phyloP scores from a whole-genome alignment of 2,888 invertebrate species.

The Pocota personata region DNA sequence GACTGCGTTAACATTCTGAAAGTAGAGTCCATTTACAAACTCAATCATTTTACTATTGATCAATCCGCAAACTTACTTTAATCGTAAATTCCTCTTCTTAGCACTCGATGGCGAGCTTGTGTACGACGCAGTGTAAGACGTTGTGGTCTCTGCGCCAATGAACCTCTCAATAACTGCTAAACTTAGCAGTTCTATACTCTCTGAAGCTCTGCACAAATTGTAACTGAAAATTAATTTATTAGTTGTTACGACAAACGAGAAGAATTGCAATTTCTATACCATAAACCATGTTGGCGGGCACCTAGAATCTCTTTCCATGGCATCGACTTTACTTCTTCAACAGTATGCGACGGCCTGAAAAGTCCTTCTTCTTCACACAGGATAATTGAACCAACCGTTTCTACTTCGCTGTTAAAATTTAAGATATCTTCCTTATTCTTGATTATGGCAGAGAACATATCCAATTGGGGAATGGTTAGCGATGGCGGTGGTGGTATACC shows the following conservation, averaged over 20 bases:
- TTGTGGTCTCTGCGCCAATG: conserved; percentile 90
- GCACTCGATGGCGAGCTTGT: conserved; percentile 85
- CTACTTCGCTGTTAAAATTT: conserved; percentile 75
- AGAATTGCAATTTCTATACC: conserved; percentile 84
- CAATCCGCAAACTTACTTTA: conserved; percentile 83
- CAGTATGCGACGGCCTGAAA: conserved; percentile 79
- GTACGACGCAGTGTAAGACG: conserved; percentile 84
- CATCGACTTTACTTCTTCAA: conserved; percentile 78
- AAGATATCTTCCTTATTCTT: conserved; percentile 84
- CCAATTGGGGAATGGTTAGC: conserved; percentile 87
- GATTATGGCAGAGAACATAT: conserved; percentile 86
- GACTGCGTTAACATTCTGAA: conserved; percentile 84
- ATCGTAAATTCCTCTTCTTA: conserved; percentile 85
- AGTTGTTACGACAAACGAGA: not conserved
- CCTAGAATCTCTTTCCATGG: conserved; percentile 86
- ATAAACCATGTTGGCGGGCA: conserved; percentile 88
- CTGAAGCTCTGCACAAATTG: conserved; percentile 87
- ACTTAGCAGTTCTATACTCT: conserved; percentile 88
- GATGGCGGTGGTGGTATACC: conserved; percentile 91
- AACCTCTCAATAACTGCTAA: conserved; percentile 88
- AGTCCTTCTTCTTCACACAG: conserved; percentile 72
- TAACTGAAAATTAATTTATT: conserved; percentile 84
- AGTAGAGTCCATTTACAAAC: not conserved
- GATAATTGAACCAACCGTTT: conserved; percentile 21
- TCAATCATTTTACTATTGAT: not conserved